Evolutionary conservation across 2,113 vertebrate genomes (phyloP).

Genomic region (Erpornis zantholeuca): DNA sequence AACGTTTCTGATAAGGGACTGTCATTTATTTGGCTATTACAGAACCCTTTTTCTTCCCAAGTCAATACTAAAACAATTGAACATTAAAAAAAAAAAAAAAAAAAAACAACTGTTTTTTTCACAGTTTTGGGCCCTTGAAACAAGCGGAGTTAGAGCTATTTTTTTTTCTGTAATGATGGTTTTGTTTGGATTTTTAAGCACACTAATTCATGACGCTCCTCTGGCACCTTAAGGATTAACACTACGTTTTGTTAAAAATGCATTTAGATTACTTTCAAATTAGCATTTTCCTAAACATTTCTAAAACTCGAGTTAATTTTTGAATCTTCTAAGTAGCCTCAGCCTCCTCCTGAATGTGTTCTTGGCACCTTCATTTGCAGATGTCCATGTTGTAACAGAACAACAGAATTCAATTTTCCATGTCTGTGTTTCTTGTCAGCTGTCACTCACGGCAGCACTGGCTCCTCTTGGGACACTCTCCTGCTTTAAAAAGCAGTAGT

Average conservation of each 20-base stretch:
- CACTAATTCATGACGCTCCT: not conserved
- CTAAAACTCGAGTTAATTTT: not conserved
- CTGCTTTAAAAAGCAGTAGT: not conserved
- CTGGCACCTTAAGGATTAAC: not conserved
- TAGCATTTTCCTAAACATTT: not conserved
- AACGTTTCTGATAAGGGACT: not conserved
- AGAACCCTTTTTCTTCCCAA: not conserved
- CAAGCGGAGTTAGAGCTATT: not conserved
- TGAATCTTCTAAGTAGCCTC: not conserved
- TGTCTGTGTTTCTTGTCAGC: not conserved
- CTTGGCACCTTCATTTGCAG: not conserved
- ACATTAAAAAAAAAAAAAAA: not conserved
- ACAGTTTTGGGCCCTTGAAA: not conserved
- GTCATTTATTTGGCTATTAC: not conserved
- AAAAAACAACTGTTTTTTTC: not conserved
- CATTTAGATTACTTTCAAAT: not conserved
- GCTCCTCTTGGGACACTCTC: rapidly evolving
- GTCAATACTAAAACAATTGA: not conserved
- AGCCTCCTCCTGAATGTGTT: not conserved
- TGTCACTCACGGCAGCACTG: not conserved
- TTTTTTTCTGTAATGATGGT: not conserved
- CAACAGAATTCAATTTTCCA: not conserved
- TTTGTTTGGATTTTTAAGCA: not conserved
- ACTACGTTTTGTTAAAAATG: not conserved
- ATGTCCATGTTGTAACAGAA: not conserved